These are phyloP conservation scores for Volucella bombylans DNA, from an alignment of 2,888 invertebrate species.

Conservation along the genomic window DNA sequence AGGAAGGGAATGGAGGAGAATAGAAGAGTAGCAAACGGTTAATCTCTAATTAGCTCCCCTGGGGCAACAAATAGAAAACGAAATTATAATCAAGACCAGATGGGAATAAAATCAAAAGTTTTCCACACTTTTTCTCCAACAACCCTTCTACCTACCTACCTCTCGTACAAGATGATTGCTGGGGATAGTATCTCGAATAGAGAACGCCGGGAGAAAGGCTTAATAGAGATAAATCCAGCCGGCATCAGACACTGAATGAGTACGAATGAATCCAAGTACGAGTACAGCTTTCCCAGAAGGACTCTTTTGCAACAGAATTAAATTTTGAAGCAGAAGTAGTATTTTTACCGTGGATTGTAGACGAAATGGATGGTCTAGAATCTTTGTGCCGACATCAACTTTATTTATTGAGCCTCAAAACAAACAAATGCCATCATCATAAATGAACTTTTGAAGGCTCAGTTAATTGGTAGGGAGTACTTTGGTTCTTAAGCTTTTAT, in stretches of 20 bases:
- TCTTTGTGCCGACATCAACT: slow-evolving; percentile 45
- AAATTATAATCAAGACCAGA: slow-evolving; percentile 60
- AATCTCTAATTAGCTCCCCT: slow-evolving; percentile 82
- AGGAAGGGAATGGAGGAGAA: not conserved
- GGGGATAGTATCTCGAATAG: not conserved
- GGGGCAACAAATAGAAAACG: slow-evolving; percentile 72
- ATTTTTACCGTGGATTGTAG: slow-evolving; percentile 1
- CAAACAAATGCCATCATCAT: slow-evolving; percentile 65
- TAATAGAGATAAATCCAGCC: slow-evolving; percentile 48
- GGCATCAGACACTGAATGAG: slow-evolving; percentile 37
- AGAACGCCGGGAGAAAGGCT: slow-evolving; percentile 32
- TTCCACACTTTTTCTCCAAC: slow-evolving; percentile 40
- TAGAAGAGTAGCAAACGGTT: slow-evolving; percentile 75
- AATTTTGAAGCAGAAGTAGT: not conserved
- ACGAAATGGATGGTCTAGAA: slow-evolving; percentile 24
- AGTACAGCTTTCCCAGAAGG: not conserved
- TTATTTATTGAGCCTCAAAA: slow-evolving; percentile 57
- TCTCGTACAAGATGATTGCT: not conserved
- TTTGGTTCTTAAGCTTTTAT: slow-evolving; percentile 49
- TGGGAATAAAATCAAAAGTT: slow-evolving; percentile 63
- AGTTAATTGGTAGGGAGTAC: slow-evolving; percentile 57
- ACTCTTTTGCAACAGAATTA: slow-evolving; percentile 13
- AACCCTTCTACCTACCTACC: too few species aligned
- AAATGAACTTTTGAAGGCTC: slow-evolving; percentile 58
- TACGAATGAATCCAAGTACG: not conserved